phyloP scores from a whole-genome alignment of 2,113 vertebrate genomes.

The Myanophis thanlyinensis region DNA sequence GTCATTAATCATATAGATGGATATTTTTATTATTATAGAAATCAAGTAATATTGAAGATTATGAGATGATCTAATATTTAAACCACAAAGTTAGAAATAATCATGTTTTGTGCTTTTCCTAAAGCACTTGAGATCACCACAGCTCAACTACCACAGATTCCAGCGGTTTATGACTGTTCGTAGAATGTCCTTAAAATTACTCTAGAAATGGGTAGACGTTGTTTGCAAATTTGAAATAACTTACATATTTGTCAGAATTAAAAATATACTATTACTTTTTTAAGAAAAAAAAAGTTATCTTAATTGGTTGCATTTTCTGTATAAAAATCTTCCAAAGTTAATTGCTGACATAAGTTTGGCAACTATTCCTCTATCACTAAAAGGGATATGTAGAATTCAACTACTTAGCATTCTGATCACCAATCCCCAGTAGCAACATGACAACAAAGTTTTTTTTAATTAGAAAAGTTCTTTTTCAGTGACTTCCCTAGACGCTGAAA shows the following conservation, averaged over 20 bases:
- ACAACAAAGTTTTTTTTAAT: slow-evolving; percentile 68
- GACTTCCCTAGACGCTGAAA: slow-evolving; percentile 33
- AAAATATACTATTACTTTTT: slow-evolving; percentile 23
- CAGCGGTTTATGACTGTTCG: not conserved
- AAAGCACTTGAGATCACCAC: not conserved
- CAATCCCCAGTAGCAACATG: slow-evolving; percentile 64
- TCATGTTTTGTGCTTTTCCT: not conserved
- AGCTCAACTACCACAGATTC: not conserved
- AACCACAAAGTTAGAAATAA: slow-evolving; percentile 9
- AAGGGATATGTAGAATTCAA: slow-evolving; percentile 76
- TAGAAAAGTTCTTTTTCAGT: slow-evolving; percentile 65
- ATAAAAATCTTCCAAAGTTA: slow-evolving; percentile 70
- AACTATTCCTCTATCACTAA: slow-evolving; percentile 60
- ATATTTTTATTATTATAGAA: slow-evolving; percentile 4
- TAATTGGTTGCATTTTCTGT: slow-evolving; percentile 58
- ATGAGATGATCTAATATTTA: slow-evolving; percentile 14
- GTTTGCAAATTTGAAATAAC: not conserved
- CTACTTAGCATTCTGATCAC: slow-evolving; percentile 75
- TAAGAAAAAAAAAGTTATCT: slow-evolving; percentile 39
- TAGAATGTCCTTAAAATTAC: slow-evolving; percentile 7
- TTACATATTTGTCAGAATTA: slow-evolving; percentile 14
- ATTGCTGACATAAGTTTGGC: slow-evolving; percentile 68
- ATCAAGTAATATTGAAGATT: not conserved
- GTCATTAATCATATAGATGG: not conserved
- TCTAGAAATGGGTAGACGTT: not conserved